Conservation (phyloP, 2,888 invertebrate species). For the Andrena flavipes region DNA sequence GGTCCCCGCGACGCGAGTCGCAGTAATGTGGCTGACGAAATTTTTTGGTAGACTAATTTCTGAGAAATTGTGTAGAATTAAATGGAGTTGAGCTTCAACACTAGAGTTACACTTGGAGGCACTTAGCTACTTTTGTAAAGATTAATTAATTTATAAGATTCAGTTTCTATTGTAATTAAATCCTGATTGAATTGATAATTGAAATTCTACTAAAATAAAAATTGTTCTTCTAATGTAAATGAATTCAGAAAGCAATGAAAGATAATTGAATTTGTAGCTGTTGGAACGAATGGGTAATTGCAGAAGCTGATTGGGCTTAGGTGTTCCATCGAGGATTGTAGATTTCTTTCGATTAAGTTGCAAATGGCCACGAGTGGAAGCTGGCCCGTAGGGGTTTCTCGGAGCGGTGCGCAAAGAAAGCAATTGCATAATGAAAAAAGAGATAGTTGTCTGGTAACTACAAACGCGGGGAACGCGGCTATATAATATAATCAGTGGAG, state of each 20-base stretch:
- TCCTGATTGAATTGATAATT: neutral
- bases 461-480: constrained; percentile 65
- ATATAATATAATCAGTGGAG: constrained; percentile 64
- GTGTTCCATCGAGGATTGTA: too few species aligned
- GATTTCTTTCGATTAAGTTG: constrained; percentile 2
- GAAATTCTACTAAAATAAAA: neutral
- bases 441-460: constrained; percentile 80
- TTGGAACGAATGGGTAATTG: neutral
- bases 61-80: too few species aligned
- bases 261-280: constrained; percentile 40
- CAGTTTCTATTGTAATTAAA: neutral
- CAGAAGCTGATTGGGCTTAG: too few species aligned
- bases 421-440: constrained; percentile 80
- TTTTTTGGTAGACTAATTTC: too few species aligned
- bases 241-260: neutral
- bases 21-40: too few species aligned
- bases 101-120: too few species aligned
- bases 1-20: constrained; percentile 8
- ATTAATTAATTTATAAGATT: neutral
- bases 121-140: neutral
- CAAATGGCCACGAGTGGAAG: constrained; percentile 17
- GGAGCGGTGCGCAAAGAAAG: constrained; percentile 71
- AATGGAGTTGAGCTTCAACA: too few species aligned
- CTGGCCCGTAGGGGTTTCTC: constrained; percentile 42
- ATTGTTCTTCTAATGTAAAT: neutral